Evolutionary conservation across 1,140 invertebrate genomes (phyloP).

Genomic region (Asbolus verrucosus): DNA sequence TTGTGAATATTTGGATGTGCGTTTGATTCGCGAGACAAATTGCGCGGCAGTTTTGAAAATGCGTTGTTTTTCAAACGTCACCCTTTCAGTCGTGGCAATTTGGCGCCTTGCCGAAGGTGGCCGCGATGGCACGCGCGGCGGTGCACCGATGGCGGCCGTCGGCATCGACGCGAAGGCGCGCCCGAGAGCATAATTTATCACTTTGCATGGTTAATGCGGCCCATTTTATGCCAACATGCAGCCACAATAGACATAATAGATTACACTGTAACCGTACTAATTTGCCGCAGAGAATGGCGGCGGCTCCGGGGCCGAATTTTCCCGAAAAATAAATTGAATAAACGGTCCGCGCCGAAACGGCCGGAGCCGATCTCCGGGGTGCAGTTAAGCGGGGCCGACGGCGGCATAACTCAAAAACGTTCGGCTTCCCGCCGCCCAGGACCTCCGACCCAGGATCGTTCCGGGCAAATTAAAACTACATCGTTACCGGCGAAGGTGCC

Average conservation of each 20-base stretch:
- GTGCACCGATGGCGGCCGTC: constrained; percentile 31
- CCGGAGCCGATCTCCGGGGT: constrained; percentile 28
- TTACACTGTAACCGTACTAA: constrained; percentile 48
- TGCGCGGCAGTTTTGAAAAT: too few relatives aligned
- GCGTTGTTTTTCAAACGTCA: too few relatives aligned
- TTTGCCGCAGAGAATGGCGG: constrained; percentile 46
- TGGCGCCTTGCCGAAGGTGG: not conserved
- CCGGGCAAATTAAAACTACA: constrained; percentile 34
- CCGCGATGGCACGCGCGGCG: not conserved
- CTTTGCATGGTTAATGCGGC: constrained; percentile 51
- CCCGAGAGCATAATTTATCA: constrained; percentile 51
- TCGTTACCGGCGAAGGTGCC: not conserved
- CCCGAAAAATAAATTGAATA: constrained; percentile 48
- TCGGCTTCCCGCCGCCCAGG: not conserved
- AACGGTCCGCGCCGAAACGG: constrained; percentile 28
- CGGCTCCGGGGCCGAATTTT: constrained; percentile 33
- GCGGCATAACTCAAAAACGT: constrained; percentile 37
- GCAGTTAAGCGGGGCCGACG: constrained; percentile 24
- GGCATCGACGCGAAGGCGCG: constrained; percentile 41
- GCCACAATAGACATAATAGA: constrained; percentile 52
- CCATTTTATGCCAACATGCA: constrained; percentile 50
- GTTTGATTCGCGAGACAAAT: too few relatives aligned
- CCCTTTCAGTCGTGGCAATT: too few relatives aligned
- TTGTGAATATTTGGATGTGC: too few relatives aligned
- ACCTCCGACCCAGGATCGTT: constrained; percentile 8